These are phyloP conservation scores for Ophonus ardosiacus DNA, from an alignment of 2,888 invertebrate species.

Conservation along the genomic window DNA sequence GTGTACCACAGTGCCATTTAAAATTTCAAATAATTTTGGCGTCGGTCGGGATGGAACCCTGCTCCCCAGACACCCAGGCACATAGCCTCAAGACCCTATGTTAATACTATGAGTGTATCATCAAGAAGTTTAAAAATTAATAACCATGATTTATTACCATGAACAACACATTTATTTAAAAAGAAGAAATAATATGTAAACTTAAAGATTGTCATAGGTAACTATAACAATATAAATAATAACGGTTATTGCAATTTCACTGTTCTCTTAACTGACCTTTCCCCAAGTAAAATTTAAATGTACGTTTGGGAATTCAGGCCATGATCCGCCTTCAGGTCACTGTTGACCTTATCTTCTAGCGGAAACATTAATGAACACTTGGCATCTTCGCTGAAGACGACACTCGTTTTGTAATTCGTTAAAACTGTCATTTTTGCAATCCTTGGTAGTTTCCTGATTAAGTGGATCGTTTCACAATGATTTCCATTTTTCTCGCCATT, in stretches of 20 bases:
- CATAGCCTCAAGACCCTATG: no score
- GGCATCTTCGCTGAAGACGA: not conserved
- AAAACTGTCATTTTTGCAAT: slow-evolving; percentile 27
- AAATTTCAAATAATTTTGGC: no score
- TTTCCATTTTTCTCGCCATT: no score
- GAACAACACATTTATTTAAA: no score
- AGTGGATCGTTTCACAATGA: slow-evolving; percentile 2
- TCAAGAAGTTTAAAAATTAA: no score
- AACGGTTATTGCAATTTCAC: not conserved
- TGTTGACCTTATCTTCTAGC: slow-evolving; percentile 40
- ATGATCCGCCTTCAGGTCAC: slow-evolving; percentile 19
- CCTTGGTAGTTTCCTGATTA: slow-evolving; percentile 1
- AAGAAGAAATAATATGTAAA: not conserved
- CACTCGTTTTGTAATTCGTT: slow-evolving; percentile 16
- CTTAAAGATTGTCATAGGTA: not conserved
- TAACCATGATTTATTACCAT: no score
- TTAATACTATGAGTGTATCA: no score
- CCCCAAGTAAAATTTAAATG: slow-evolving; percentile 6
- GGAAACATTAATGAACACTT: slow-evolving; percentile 32
- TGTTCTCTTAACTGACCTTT: slow-evolving; percentile 13
- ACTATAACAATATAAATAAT: not conserved
- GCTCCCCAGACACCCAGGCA: no score
- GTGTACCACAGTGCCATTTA: no score
- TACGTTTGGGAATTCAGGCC: slow-evolving; percentile 39
- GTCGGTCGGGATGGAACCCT: no score